A percentile compares a stretch with the other conserved stretches of the same genome.
Evolutionary conservation across 2,113 vertebrate genomes (phyloP).

Genomic region (Colinus virginianus): DNA sequence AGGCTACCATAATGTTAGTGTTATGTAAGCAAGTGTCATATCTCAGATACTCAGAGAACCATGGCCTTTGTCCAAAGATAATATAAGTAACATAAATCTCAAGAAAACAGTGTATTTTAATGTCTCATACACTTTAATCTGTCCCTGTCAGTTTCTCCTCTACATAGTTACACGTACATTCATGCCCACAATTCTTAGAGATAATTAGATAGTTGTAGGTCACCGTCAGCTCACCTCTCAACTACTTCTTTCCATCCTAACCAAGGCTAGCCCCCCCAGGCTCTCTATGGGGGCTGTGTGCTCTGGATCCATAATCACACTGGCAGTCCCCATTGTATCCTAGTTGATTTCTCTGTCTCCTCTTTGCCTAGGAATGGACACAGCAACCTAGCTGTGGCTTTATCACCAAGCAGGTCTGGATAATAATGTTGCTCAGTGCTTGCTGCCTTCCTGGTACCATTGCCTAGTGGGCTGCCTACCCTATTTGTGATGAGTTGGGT

Average conservation of each 20-base stretch:
- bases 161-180: not conserved
- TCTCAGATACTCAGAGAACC: not conserved
- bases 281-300: too few species aligned
- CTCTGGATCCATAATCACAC: not conserved
- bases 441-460: not conserved
- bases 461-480: not conserved
- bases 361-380: not conserved
- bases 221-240: not conserved
- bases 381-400: not conserved
- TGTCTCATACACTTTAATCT: not conserved
- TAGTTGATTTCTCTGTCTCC: too few species aligned
- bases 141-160: not conserved
- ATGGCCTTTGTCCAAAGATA: not conserved
- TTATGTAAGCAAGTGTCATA: not conserved
- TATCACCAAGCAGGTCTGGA: not conserved
- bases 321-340: not conserved
- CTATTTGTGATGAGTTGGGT: not conserved
- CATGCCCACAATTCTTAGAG: not conserved
- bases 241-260: not conserved
- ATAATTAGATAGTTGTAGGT: not conserved
- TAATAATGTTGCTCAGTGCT: not conserved
- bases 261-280: not conserved
- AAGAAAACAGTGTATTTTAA: not conserved
- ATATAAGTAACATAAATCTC: constrained; percentile 6
- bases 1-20: not conserved